Conservation (phyloP, 92 coral and sea anemone genomes). For the Hydrozoanthus gracilis region DNA sequence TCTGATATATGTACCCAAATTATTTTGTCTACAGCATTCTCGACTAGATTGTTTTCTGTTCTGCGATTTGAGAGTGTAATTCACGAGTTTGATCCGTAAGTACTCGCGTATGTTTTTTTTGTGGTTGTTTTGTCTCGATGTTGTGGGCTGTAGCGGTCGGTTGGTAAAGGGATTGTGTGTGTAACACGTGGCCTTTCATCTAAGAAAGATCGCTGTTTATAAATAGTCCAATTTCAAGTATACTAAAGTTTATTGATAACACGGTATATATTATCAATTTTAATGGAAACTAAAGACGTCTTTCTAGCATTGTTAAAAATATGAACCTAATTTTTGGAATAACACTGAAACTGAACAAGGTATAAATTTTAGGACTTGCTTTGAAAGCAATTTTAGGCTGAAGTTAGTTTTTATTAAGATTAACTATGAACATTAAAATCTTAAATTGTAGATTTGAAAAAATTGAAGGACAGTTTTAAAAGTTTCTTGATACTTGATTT, state of each 20-base stretch:
- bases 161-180: neutral
- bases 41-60: slow-evolving; percentile 96
- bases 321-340: too few relatives aligned
- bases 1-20: neutral
- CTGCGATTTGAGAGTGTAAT: slow-evolving; percentile 97
- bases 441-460: too few relatives aligned
- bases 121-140: neutral
- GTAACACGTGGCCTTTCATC: neutral
- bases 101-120: neutral
- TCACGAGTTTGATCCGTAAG: slow-evolving; percentile 99
- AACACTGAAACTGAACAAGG: too few relatives aligned
- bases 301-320: too few relatives aligned
- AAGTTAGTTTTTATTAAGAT: too few relatives aligned
- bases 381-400: too few relatives aligned
- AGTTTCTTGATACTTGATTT: neutral
- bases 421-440: too few relatives aligned
- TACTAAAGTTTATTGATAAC: too few relatives aligned
- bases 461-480: too few relatives aligned
- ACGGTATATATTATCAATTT: too few relatives aligned
- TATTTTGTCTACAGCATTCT: slow-evolving; percentile 78
- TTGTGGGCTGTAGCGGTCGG: neutral
- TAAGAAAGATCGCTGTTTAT: neutral
- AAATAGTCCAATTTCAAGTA: too few relatives aligned
- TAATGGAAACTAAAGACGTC: neutral
- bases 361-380: too few relatives aligned